A percentile compares a stretch with the other conserved stretches of the same genome.
These are phyloP conservation scores for Synergus umbraculus DNA, from an alignment of 2,888 invertebrate genomes.

Conservation along the genomic window DNA sequence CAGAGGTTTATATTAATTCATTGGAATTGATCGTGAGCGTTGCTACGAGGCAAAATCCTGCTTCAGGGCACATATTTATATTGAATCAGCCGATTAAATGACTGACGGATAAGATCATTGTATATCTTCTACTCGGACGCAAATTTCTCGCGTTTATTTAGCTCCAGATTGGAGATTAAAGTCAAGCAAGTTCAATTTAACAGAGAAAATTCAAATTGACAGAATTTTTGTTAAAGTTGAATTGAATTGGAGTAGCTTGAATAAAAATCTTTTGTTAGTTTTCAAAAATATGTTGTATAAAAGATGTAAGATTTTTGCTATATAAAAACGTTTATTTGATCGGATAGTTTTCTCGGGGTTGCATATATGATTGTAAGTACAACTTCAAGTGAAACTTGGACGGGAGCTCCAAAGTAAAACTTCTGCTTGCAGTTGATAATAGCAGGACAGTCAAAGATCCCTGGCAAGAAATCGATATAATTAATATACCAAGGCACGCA, in stretches of 20 bases:
- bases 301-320: neutral
- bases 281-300: neutral
- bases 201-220: no score
- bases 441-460: slow-evolving; percentile 12
- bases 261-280: no score
- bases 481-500: slow-evolving; percentile 43
- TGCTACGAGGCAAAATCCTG: slow-evolving; percentile 67
- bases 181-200: no score
- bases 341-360: neutral
- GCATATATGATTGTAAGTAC: neutral
- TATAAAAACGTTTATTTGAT: neutral
- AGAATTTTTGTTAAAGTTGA: no score
- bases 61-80: slow-evolving; percentile 75
- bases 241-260: no score
- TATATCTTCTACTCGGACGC: slow-evolving; percentile 45
- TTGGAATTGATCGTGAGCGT: slow-evolving; percentile 73
- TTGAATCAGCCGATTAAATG: slow-evolving; percentile 76
- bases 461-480: slow-evolving; percentile 45
- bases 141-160: neutral
- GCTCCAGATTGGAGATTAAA: no score
- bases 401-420: neutral
- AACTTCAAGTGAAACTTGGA: neutral
- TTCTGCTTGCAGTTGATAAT: slow-evolving; percentile 7
- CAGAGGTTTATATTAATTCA: slow-evolving; percentile 74
- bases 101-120: slow-evolving; percentile 71